These are phyloP conservation scores for Callopanchax toddi DNA, from an alignment of 2,113 vertebrate species.

Conservation along the genomic window DNA sequence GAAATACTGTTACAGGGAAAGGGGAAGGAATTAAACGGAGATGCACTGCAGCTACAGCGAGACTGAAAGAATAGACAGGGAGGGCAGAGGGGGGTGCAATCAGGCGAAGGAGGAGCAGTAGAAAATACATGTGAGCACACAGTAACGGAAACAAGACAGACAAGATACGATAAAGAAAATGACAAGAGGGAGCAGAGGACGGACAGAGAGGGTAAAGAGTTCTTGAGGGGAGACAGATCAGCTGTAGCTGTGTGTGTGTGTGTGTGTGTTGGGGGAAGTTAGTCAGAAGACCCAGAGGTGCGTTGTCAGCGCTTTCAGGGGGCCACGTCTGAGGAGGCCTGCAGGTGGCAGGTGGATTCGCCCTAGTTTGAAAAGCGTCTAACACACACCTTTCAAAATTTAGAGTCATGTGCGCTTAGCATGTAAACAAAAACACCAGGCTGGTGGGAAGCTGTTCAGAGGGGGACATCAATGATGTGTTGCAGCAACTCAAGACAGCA, in stretches of 20 bases:
- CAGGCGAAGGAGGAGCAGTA: background rate
- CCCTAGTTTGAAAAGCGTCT: constrained; percentile 50
- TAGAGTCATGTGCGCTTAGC: background rate
- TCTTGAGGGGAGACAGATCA: constrained; percentile 24
- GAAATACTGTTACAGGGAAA: constrained; percentile 47
- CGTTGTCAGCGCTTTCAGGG: constrained; percentile 62
- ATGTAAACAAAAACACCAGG: background rate
- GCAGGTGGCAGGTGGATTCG: constrained; percentile 64
- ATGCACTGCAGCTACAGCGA: constrained; percentile 27
- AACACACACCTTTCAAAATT: background rate
- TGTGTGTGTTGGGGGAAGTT: constrained; percentile 6
- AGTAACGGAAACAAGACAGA: constrained; percentile 5
- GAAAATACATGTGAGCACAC: background rate
- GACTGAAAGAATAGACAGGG: constrained; percentile 22
- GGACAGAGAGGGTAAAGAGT: constrained; percentile 33
- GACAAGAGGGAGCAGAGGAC: constrained; percentile 44
- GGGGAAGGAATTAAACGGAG: constrained; percentile 44
- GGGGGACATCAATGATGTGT: no score
- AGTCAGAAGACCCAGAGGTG: constrained; percentile 37
- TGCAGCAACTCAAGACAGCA: no score
- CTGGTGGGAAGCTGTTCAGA: no score
- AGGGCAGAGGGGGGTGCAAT: background rate
- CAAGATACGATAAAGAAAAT: constrained; percentile 39
- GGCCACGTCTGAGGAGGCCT: constrained; percentile 56
- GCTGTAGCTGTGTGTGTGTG: constrained; percentile 26